These are phyloP conservation scores for Thrips palmi DNA, from an alignment of 1,140 invertebrate species.

Conservation along the genomic window DNA sequence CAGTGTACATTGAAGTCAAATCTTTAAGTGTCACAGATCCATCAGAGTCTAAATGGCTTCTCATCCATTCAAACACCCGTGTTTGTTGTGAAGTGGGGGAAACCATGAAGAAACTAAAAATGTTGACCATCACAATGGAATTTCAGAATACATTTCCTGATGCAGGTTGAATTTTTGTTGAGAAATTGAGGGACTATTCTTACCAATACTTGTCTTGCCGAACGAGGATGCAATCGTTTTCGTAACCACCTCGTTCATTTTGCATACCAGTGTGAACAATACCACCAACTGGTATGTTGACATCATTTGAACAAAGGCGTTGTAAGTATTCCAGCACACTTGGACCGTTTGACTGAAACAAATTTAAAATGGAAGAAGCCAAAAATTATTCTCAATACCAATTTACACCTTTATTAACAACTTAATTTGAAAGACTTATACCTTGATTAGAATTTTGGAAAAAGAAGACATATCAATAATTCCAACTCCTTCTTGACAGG, in stretches of 20 bases:
- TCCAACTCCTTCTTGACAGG: conserved; percentile 58
- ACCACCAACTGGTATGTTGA: conserved; percentile 48
- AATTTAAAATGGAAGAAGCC: neutral
- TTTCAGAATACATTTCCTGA: too few species aligned
- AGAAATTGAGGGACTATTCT: conserved; percentile 14
- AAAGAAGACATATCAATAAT: conserved; percentile 75
- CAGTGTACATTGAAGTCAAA: conserved; percentile 74
- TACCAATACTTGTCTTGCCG: conserved; percentile 45
- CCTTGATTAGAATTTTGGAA: conserved; percentile 62
- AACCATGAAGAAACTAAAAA: too few species aligned
- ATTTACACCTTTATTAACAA: conserved; percentile 7
- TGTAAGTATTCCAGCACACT: conserved; percentile 53
- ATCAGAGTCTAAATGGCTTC: too few species aligned
- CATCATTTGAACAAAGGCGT: conserved; percentile 56
- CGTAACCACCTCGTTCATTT: conserved; percentile 58
- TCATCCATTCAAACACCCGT: too few species aligned
- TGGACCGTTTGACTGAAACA: conserved; percentile 29
- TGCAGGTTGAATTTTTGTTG: too few species aligned
- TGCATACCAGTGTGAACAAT: conserved; percentile 70
- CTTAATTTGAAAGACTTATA: too few species aligned
- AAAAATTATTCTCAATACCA: too few species aligned
- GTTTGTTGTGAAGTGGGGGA: too few species aligned
- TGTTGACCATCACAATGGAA: too few species aligned
- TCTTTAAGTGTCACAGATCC: too few species aligned
- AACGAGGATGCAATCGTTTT: conserved; percentile 63